These are phyloP conservation scores for Chaetodon auriga DNA, from an alignment of 2,113 vertebrate species.

Conservation along the genomic window DNA sequence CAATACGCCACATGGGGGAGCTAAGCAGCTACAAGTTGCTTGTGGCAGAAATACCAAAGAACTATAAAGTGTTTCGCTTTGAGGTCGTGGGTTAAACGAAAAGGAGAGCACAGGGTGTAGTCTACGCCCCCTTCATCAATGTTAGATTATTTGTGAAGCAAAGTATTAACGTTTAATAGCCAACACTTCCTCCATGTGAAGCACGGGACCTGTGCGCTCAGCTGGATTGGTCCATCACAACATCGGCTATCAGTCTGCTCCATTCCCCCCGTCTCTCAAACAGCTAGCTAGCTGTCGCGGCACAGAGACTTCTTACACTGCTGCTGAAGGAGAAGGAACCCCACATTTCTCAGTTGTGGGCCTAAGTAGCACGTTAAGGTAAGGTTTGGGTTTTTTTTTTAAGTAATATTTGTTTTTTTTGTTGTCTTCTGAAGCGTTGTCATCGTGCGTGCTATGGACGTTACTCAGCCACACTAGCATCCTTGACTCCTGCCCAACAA, in stretches of 20 bases:
- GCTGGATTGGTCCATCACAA: constrained; percentile 64
- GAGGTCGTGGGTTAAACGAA: constrained; percentile 31
- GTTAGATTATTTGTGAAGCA: not conserved
- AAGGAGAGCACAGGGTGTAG: not conserved
- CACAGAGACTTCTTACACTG: constrained; percentile 11
- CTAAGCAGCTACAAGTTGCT: not conserved
- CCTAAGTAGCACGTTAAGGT: constrained; percentile 47
- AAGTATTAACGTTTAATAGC: too few relatives aligned
- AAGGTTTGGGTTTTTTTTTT: not conserved
- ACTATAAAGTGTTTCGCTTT: constrained; percentile 19
- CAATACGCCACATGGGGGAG: constrained; percentile 6
- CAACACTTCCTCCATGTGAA: constrained; percentile 21
- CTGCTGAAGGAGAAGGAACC: constrained; percentile 12
- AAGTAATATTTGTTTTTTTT: not conserved
- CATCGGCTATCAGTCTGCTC: constrained; percentile 32
- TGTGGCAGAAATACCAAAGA: not conserved
- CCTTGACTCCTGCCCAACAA: constrained; percentile 48
- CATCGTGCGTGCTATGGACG: too few relatives aligned
- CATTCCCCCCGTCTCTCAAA: constrained; percentile 1
- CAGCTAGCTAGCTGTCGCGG: constrained; percentile 53
- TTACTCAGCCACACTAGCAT: constrained; percentile 34
- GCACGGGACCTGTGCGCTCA: constrained; percentile 30
- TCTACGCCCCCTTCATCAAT: rapidly evolving
- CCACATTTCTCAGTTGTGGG: not conserved
- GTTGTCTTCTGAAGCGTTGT: not conserved